Conservation (phyloP, 2,797 vertebrate genomes). For the Alectoris magna region DNA sequence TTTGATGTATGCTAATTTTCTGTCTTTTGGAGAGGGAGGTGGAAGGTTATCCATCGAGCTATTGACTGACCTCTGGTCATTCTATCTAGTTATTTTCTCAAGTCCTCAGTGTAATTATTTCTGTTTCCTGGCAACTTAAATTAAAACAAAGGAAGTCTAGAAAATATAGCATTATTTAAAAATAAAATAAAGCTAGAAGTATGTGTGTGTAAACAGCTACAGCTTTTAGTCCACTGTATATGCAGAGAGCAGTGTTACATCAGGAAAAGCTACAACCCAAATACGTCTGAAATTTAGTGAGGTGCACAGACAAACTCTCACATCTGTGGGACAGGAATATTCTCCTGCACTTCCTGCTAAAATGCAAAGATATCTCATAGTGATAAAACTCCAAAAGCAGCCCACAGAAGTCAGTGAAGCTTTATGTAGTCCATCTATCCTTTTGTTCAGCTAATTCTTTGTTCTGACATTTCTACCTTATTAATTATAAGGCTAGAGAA, state of each 20-base stretch:
- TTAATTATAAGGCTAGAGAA: neutral
- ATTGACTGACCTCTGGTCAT: rapidly evolving
- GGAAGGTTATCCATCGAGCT: neutral
- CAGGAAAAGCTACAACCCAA: neutral
- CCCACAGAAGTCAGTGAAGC: neutral
- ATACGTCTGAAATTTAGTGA: neutral
- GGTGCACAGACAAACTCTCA: neutral
- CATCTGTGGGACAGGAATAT: neutral
- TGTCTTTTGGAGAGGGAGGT: neutral
- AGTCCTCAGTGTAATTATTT: neutral
- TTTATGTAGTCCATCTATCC: neutral
- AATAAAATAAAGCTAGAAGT: neutral
- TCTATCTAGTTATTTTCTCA: neutral
- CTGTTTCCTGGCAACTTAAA: neutral
- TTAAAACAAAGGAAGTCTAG: neutral
- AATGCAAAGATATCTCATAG: neutral
- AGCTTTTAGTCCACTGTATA: neutral
- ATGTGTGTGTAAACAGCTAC: neutral
- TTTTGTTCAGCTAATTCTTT: neutral
- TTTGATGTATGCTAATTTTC: neutral
- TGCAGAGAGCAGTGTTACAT: neutral
- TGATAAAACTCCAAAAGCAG: neutral
- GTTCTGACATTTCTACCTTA: neutral
- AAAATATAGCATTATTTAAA: neutral
- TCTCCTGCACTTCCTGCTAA: neutral